Conservation (phyloP, 2,888 invertebrate genomes). For the Gonocerus acuteangulatus region DNA sequence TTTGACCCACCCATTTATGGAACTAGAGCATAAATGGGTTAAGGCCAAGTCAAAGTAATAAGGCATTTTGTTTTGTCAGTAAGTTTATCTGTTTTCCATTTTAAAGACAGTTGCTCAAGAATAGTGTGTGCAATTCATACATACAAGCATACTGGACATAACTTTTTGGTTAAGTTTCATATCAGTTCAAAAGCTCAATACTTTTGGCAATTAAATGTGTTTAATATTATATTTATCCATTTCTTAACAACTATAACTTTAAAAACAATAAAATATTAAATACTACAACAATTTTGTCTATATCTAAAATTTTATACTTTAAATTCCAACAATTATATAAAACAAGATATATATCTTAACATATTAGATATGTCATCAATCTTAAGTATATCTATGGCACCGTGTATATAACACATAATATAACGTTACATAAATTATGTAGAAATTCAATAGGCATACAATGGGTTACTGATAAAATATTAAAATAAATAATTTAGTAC, state of each 20-base stretch:
- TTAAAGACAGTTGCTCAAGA: no score
- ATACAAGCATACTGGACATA: no score
- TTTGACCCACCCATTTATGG: no score
- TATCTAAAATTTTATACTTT: no score
- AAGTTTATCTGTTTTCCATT: no score
- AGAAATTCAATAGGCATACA: slow-evolving; percentile 2
- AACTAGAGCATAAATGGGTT: no score
- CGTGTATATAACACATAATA: slow-evolving; percentile 5
- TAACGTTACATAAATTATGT: background rate
- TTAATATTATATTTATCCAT: background rate
- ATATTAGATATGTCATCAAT: background rate
- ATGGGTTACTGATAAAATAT: slow-evolving; percentile 1
- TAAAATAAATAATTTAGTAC: background rate
- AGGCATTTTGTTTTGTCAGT: no score
- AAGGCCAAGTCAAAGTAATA: no score
- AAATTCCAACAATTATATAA: background rate
- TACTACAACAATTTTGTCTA: slow-evolving; percentile 4
- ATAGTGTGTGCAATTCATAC: no score
- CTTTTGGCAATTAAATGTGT: slow-evolving; percentile 8
- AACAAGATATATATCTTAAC: slow-evolving; percentile 6
- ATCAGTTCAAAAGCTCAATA: slow-evolving; percentile 2
- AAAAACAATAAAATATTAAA: slow-evolving; percentile 11
- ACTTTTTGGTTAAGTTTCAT: slow-evolving; percentile 16
- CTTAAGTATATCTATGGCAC: slow-evolving; percentile 16
- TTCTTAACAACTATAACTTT: background rate